phyloP scores from a whole-genome alignment of 2,888 invertebrate species.

The Amiota communis region DNA sequence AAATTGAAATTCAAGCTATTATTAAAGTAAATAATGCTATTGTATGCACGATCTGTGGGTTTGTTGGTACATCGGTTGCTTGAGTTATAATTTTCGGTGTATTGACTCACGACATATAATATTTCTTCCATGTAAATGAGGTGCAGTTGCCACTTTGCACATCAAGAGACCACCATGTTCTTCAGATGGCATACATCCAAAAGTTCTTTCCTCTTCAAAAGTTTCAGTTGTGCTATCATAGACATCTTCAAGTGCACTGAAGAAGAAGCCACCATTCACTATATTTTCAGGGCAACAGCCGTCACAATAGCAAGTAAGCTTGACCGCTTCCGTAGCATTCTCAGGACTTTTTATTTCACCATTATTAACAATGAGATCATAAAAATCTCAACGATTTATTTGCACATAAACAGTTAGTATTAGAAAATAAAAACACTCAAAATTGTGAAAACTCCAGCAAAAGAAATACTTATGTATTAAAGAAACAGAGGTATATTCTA shows the following conservation, averaged over 20 bases:
- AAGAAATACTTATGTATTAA: no score
- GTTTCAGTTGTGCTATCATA: conserved; percentile 79
- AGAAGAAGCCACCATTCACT: conserved; percentile 89
- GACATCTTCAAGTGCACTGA: conserved; percentile 87
- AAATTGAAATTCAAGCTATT: conserved; percentile 80
- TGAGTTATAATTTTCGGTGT: conserved; percentile 75
- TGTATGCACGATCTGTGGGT: conserved; percentile 77
- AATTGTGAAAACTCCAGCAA: no score
- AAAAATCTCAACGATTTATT: no score
- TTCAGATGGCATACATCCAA: conserved; percentile 91
- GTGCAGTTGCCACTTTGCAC: conserved; percentile 89
- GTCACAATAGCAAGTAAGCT: conserved; percentile 86
- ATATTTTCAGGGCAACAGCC: conserved; percentile 86
- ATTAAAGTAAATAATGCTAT: conserved; percentile 81
- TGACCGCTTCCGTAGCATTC: no score
- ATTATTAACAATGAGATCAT: no score
- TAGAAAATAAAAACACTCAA: no score
- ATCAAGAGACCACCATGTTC: conserved; percentile 91
- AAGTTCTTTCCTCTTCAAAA: conserved; percentile 83
- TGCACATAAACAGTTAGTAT: no score
- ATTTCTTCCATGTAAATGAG: conserved; percentile 84
- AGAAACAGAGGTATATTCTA: no score
- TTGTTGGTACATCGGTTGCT: conserved; percentile 72
- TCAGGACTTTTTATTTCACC: no score
- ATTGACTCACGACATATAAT: conserved; percentile 87